phyloP scores from a whole-genome alignment of 1,140 invertebrate genomes.

The Copidosoma floridanum region DNA sequence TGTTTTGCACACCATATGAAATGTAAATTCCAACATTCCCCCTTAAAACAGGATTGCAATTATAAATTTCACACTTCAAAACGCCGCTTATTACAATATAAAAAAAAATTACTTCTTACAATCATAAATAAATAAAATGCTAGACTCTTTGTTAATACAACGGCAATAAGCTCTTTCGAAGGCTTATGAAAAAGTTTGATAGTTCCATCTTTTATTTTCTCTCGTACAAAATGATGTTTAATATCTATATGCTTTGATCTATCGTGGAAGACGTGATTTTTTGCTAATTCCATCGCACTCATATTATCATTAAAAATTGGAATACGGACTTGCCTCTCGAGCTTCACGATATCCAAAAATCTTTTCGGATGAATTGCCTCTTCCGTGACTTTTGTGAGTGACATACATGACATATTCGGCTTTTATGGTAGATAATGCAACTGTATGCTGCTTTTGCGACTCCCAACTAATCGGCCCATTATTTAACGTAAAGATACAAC shows the following conservation, averaged over 20 bases:
- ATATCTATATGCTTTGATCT: conserved; percentile 40
- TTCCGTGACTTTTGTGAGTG: conserved; percentile 33
- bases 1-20: too few species aligned
- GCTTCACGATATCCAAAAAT: conserved; percentile 18
- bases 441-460: conserved; percentile 29
- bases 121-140: too few species aligned
- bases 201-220: conserved; percentile 1
- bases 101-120: too few species aligned
- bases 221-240: conserved; percentile 32
- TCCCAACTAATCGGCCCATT: conserved; percentile 24
- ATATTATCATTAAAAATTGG: conserved; percentile 20
- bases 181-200: background rate
- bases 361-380: conserved; percentile 29
- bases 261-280: conserved; percentile 27
- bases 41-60: too few species aligned
- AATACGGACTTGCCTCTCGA: background rate
- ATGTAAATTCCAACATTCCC: too few species aligned
- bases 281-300: conserved; percentile 30
- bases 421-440: conserved; percentile 44
- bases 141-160: background rate
- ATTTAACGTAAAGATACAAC: conserved; percentile 25
- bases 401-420: conserved; percentile 50
- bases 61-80: too few species aligned
- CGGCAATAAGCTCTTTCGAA: background rate
- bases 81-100: too few species aligned